phyloP scores from a whole-genome alignment of 2,113 vertebrate genomes.

The Solea senegalensis region DNA sequence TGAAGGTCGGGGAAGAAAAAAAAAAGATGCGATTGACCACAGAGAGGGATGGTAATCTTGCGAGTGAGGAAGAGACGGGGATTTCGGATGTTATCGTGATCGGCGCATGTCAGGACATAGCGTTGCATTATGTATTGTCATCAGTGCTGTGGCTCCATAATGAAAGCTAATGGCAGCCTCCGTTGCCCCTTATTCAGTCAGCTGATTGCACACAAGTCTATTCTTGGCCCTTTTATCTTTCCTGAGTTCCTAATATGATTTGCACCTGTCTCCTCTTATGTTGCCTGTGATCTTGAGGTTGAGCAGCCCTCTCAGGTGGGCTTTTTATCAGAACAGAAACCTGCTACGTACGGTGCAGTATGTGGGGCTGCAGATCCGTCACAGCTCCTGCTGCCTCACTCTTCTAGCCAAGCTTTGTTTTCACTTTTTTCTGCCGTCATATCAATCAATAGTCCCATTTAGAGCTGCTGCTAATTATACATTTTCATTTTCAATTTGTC shows the following conservation, averaged over 20 bases:
- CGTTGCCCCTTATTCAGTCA: slow-evolving; percentile 57
- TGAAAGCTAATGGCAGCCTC: slow-evolving; percentile 70
- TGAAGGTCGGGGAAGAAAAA: slow-evolving; percentile 23
- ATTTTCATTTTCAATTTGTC: slow-evolving; percentile 34
- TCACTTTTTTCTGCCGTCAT: slow-evolving; percentile 5
- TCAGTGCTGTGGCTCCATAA: slow-evolving; percentile 53
- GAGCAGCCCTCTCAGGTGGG: slow-evolving; percentile 74
- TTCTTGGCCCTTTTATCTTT: slow-evolving; percentile 69
- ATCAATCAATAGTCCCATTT: slow-evolving; percentile 3
- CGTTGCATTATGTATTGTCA: slow-evolving; percentile 61
- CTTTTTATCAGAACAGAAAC: slow-evolving; percentile 50
- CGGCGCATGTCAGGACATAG: slow-evolving; percentile 58
- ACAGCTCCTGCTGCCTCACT: not conserved
- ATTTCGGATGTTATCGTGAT: slow-evolving; percentile 61
- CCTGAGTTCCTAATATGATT: slow-evolving; percentile 76
- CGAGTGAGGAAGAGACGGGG: slow-evolving; percentile 32
- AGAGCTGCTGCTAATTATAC: slow-evolving; percentile 18
- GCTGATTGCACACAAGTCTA: slow-evolving; percentile 57
- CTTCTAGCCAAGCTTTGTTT: slow-evolving; percentile 3
- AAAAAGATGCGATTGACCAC: slow-evolving; percentile 49
- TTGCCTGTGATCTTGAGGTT: slow-evolving; percentile 64
- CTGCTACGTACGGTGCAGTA: not conserved
- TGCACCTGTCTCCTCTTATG: slow-evolving; percentile 82
- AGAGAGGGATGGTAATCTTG: slow-evolving; percentile 64
- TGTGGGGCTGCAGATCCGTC: not conserved